Conservation (phyloP, 64 coral and sea anemone genomes). For the Montipora efflorescens region DNA sequence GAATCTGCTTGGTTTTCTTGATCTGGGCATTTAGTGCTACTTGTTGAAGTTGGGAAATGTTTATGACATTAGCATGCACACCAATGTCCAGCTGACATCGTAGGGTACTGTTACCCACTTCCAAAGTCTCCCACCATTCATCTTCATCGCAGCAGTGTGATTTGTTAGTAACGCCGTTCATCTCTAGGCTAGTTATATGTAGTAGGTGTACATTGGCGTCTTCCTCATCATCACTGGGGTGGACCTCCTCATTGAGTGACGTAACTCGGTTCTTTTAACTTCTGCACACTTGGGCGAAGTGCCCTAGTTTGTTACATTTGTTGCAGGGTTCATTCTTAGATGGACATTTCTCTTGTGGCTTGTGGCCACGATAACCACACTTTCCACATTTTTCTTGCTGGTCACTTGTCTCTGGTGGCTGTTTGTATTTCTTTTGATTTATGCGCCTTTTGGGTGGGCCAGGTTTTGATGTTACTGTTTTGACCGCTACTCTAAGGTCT, state of each 20-base stretch:
- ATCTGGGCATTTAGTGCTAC: constrained; percentile 27
- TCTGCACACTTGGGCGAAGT: constrained; percentile 50
- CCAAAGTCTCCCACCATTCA: constrained; percentile 48
- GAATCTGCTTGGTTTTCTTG: constrained; percentile 31
- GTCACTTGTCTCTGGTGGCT: not conserved
- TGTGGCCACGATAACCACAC: constrained; percentile 30
- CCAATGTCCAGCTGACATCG: constrained; percentile 20
- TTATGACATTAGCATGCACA: constrained; percentile 23
- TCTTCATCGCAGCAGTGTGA: not conserved
- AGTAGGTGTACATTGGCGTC: constrained; percentile 20
- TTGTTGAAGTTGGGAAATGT: not conserved
- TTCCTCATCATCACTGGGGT: constrained; percentile 25
- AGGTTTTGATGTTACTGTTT: not conserved
- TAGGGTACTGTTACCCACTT: constrained; percentile 6
- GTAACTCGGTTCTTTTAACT: constrained; percentile 27
- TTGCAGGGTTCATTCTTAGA: constrained; percentile 34
- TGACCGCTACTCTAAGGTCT: not conserved
- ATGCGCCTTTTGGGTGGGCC: not conserved
- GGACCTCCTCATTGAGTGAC: not conserved
- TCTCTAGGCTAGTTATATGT: constrained; percentile 16
- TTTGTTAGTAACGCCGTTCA: not conserved
- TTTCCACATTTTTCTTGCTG: not conserved
- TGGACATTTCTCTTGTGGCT: constrained; percentile 38
- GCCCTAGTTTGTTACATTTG: constrained; percentile 33
- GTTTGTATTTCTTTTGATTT: not conserved